Conservation (phyloP, 2,797 vertebrate species). For the Carduelis carduelis region DNA sequence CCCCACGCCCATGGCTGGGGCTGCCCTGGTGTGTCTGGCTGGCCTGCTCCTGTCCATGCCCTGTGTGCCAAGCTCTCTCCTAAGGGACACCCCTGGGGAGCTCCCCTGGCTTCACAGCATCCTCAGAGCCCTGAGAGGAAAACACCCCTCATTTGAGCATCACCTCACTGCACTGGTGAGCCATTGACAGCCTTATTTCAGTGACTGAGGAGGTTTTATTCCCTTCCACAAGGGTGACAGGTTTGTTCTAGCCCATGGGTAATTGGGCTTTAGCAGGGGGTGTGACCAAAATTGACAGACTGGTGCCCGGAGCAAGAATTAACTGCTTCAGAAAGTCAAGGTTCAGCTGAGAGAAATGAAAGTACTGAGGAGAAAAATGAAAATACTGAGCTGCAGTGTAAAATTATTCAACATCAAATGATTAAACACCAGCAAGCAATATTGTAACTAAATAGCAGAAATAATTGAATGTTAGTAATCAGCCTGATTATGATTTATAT, state of each 20-base stretch:
- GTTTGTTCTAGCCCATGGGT: background rate
- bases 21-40: rapidly evolving
- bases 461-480: background rate
- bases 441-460: background rate
- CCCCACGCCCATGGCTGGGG: rapidly evolving
- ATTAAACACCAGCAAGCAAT: background rate
- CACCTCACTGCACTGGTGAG: rapidly evolving
- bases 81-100: rapidly evolving
- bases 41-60: background rate
- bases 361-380: background rate
- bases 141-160: background rate
- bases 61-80: background rate
- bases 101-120: rapidly evolving
- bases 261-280: background rate
- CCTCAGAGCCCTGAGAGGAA: background rate
- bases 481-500: background rate
- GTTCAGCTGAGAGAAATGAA: background rate
- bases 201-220: background rate
- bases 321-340: background rate
- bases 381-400: background rate
- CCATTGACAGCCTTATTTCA: background rate
- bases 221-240: background rate
- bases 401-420: background rate
- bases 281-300: background rate
- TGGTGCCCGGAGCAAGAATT: background rate